Conservation (phyloP, 2,888 invertebrate genomes). For the Ophonus ardosiacus region DNA sequence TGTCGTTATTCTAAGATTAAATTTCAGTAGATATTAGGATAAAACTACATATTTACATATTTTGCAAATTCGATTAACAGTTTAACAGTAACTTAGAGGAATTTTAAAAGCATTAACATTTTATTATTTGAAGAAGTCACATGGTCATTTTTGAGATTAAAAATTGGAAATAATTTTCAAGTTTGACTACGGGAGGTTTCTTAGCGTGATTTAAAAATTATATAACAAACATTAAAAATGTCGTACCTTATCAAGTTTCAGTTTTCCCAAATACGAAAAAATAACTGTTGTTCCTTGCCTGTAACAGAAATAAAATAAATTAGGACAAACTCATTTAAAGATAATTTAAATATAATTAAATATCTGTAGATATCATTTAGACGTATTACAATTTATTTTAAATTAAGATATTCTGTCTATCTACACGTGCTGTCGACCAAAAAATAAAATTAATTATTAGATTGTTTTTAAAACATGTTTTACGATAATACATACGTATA, state of each 20-base stretch:
- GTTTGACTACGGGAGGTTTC: too few species aligned
- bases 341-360: background rate
- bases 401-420: conserved; percentile 9
- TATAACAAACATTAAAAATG: background rate
- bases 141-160: too few species aligned
- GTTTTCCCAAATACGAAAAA: background rate
- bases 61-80: too few species aligned
- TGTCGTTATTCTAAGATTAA: too few species aligned
- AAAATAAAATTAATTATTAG: conserved; percentile 22
- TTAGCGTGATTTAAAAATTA: too few species aligned
- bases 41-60: too few species aligned
- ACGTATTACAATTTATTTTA: background rate
- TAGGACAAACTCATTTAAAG: background rate
- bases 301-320: background rate
- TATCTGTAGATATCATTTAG: background rate
- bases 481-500: background rate
- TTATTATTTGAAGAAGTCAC: too few species aligned
- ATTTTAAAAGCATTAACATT: too few species aligned
- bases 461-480: conserved; percentile 21
- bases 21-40: too few species aligned
- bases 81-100: too few species aligned
- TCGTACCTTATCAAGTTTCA: background rate
- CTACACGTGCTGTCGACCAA: background rate
- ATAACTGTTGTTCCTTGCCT: background rate
- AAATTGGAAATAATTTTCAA: too few species aligned